Evolutionary conservation across 2,888 invertebrate genomes (phyloP).

Genomic region (Dendrolimus houi): DNA sequence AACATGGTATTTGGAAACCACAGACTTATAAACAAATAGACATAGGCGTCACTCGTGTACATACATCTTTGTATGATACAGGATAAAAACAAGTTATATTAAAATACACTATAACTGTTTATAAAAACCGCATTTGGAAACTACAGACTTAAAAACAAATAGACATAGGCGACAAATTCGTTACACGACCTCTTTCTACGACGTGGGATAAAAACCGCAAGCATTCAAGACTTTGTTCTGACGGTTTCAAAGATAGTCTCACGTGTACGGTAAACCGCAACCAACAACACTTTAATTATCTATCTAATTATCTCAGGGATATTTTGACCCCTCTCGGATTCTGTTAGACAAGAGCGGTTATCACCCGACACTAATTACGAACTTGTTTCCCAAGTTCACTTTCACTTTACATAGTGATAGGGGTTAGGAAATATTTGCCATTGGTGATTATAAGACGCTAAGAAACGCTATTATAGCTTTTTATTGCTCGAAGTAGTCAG

Average conservation of each 20-base stretch:
- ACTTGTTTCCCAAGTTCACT: constrained; percentile 29
- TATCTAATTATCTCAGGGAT: constrained; percentile 18
- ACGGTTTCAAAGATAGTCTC: constrained; percentile 9
- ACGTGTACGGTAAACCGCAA: constrained; percentile 9
- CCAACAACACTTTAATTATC: constrained; percentile 13
- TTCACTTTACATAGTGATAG: constrained; percentile 14
- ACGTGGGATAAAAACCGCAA: constrained; percentile 2
- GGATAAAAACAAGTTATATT: no score
- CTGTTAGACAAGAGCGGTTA: constrained; percentile 19
- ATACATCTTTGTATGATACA: no score
- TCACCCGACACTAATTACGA: constrained; percentile 31
- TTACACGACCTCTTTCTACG: not conserved
- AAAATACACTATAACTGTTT: no score
- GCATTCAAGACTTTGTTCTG: constrained; percentile 1
- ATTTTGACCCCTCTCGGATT: constrained; percentile 16
- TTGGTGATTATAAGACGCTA: not conserved
- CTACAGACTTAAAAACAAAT: not conserved
- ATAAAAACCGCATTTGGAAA: not conserved
- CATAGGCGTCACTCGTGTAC: no score
- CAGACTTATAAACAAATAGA: no score
- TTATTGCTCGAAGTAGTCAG: no score
- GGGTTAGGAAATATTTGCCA: constrained; percentile 2
- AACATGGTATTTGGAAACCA: no score
- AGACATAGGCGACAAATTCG: not conserved
- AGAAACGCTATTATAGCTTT: not conserved